Base-by-base conservation (phyloP, 2,797 vertebrate genomes). In the Sylvia borin region DNA sequence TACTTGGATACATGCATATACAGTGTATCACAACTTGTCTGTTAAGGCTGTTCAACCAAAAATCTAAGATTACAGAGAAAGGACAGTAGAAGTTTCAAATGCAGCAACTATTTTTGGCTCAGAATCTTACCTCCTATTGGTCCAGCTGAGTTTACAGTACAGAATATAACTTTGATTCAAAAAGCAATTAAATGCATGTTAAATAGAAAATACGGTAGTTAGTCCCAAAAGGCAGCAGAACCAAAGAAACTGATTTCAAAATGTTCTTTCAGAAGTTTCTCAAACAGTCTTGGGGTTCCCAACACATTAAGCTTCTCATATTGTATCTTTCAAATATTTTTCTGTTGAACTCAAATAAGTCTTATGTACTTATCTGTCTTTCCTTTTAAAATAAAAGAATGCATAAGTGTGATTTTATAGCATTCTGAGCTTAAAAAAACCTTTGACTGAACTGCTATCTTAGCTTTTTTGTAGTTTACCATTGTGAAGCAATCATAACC, bases 381-480 rank as follows among this genome's bases (percentile, higher is more conserved):
- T 29, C 47, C 51, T 29, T 80, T 93, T 31, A 67, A 82, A 86
- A 74, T 25, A 22, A 57, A 88, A 70, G 13, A 58, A 86, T 32
- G 7, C 4, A 15, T 19, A 48, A 42, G 14, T 71, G 20, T 4
- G 0, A 66, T 65, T 57, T 83, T 18, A 57, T 1, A 42, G 17
- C 11, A 64, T 72, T 87, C 11, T 68, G 43, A 91, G 16, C 7
- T 72, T 29, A 15, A 31, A 57, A 64, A 76, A 54, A 24, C 0
- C 0, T 4, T 2, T 16, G 26, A 60, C 5, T 5, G 2, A 77
- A 32, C 24, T 36, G n/a, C n/a, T 34, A 20, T 20, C 55, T 71
- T 42, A 62, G 13, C 12, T 67, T 79, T 76, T 62, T 65, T 65
- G 43, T 57, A 61, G 18, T 27, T 71, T 72, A 55, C 22, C 25